Evolutionary conservation across 2,797 vertebrate species (phyloP), one percentile per base, ranked within the genome.

Genomic region (Otolemur crassicaudatus): DNA sequence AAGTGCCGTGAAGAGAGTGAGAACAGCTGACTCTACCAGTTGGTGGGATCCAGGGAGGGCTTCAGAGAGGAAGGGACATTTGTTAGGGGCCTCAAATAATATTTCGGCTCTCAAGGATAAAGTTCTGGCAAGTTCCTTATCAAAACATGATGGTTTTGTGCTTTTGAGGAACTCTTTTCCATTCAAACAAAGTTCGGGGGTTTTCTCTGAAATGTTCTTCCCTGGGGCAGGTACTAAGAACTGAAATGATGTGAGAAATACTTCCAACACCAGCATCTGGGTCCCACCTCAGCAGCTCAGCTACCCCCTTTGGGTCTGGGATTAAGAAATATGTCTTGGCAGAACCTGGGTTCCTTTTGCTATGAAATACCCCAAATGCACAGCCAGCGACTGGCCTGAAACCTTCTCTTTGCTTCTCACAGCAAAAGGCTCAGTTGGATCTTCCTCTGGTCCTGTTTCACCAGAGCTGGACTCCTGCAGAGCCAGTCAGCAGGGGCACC

Each of bases 331-430:
- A 2, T 29, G 29, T 29, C 16, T 34, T 2, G 8, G 19, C 49
- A 46, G 77, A 70, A 11, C 20, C 31, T 0, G 5, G 0, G 5
- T 19, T 31, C 9, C 3, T 56, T 19, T 5, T 3, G 0, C 2
- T 2, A 11, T 16, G 16, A 31, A 63, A 34, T 2, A 5, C 16
- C 27, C 11, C 0, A 8, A 22, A 40, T 13, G 56, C n/a, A 20
- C 17, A 20, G 76, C n/a, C 27, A 8, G 58, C n/a, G 27, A 16
- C 6, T 4, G 1, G 34, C 46, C 13, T 0, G 19, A 25, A 7
- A 7, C 43, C 29, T 20, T 43, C 13, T 17, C 23, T 46, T 56
- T 25, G n/a, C 53, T 29, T 61, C 34, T 46, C 7, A 13, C 1
- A 3, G 11, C 27, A 27, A 16, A 3, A 20, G 1, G 14, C 58